Conservation (phyloP, 2,888 invertebrate species). For the Formica aserva region DNA sequence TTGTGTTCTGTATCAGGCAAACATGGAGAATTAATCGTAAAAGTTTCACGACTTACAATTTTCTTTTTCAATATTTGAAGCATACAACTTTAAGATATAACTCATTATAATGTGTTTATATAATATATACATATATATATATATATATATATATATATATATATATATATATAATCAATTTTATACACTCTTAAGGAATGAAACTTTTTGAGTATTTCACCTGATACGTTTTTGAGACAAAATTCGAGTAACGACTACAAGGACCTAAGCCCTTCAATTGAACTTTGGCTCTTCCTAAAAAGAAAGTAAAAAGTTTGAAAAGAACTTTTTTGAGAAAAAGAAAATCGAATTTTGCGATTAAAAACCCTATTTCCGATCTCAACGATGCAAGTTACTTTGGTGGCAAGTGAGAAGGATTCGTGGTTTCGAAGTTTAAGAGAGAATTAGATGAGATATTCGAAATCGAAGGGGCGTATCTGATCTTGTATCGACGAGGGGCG, state of each 20-base stretch:
- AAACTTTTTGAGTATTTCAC: neutral
- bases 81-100: neutral
- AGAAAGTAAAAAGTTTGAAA: constrained; percentile 14
- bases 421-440: constrained; percentile 44
- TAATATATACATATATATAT: neutral
- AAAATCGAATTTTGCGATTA: constrained; percentile 52
- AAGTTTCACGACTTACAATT: constrained; percentile 8
- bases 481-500: constrained; percentile 41
- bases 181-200: neutral
- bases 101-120: neutral
- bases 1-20: neutral
- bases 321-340: constrained; percentile 20
- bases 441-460: no score
- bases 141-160: no score
- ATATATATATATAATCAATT: neutral
- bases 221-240: neutral
- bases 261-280: constrained; percentile 1
- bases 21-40: neutral
- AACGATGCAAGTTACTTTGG: constrained; percentile 38
- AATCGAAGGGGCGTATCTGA: constrained; percentile 14
- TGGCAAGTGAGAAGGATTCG: constrained; percentile 51
- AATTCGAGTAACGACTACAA: neutral
- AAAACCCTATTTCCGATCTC: constrained; percentile 34
- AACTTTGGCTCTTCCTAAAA: constrained; percentile 21
- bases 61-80: neutral